Percentiles rank a stretch among this genome's conserved stretches.
Evolutionary conservation across 1,140 invertebrate species (phyloP).

Genomic region (Hylaeus volcanicus): DNA sequence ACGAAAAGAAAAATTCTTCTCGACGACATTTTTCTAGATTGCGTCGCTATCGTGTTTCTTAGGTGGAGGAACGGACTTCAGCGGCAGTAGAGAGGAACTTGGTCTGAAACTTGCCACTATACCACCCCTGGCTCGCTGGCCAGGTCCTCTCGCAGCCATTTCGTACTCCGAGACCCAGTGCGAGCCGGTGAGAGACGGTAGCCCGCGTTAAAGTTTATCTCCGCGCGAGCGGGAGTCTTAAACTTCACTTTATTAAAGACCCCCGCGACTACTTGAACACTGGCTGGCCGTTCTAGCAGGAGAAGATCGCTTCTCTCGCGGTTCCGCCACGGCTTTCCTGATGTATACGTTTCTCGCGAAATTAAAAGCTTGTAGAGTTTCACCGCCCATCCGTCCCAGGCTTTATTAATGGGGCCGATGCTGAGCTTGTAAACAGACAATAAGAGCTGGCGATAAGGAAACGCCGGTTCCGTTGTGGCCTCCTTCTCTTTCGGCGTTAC

Average conservation of each 20-base stretch:
- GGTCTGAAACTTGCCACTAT: conserved; percentile 71
- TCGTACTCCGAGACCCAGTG: conserved; percentile 28
- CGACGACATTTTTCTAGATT: too few relatives aligned
- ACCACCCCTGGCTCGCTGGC: conserved; percentile 44
- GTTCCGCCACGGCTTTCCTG: conserved; percentile 48
- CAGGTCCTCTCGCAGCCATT: conserved; percentile 36
- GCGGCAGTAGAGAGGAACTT: conserved; percentile 62
- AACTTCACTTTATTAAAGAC: conserved; percentile 77
- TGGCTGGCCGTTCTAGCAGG: neutral
- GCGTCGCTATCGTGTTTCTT: too few relatives aligned
- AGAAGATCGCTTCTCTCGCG: conserved; percentile 50
- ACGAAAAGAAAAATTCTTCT: too few relatives aligned
- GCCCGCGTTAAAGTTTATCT: conserved; percentile 73
- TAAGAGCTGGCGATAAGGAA: conserved; percentile 18
- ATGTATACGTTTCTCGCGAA: conserved; percentile 65
- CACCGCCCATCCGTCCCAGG: conserved; percentile 59
- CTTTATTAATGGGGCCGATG: conserved; percentile 62
- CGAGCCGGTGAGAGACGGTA: conserved; percentile 59
- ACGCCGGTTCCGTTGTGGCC: neutral
- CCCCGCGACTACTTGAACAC: conserved; percentile 63
- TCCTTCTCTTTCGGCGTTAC: neutral
- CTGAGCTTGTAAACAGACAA: conserved; percentile 47
- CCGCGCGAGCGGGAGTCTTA: conserved; percentile 70
- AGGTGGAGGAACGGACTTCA: conserved; percentile 30
- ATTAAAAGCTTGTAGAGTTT: conserved; percentile 69